Evolutionary conservation across 2,113 vertebrate genomes (phyloP).

Genomic region (Carassius auratus): DNA sequence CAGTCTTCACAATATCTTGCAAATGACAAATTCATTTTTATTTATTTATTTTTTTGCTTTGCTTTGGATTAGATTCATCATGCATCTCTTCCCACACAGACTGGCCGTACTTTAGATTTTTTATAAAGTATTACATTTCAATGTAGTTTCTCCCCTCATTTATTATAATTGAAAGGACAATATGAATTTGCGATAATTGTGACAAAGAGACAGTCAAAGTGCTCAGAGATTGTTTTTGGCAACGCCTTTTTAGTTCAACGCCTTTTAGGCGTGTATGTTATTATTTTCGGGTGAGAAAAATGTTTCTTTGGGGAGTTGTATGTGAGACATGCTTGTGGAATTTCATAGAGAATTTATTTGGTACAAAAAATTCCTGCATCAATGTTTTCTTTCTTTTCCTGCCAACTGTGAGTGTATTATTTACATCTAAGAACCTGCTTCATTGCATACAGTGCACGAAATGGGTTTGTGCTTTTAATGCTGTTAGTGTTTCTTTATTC

Average conservation of each 20-base stretch:
- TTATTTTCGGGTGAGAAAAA: neutral
- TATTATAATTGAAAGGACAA: neutral
- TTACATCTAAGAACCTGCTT: neutral
- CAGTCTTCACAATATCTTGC: too few species aligned
- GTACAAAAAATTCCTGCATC: neutral
- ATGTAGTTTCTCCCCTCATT: neutral
- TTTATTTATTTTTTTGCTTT: neutral
- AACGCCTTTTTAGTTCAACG: neutral
- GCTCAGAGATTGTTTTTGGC: neutral
- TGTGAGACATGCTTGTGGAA: neutral
- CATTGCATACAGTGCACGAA: neutral
- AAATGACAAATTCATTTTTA: too few species aligned
- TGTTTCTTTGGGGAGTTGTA: neutral
- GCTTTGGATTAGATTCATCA: too few species aligned
- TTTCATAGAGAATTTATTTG: neutral
- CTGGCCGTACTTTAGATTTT: neutral
- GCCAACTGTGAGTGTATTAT: neutral
- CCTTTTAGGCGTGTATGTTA: neutral
- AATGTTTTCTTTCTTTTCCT: neutral
- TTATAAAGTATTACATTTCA: neutral
- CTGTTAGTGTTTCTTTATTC: neutral
- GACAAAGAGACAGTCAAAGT: slow-evolving; percentile 27
- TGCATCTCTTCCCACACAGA: too few species aligned
- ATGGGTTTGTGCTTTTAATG: neutral
- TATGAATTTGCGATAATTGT: neutral